phyloP scores from a whole-genome alignment of 2,113 vertebrate genomes.

The Panthera tigris region DNA sequence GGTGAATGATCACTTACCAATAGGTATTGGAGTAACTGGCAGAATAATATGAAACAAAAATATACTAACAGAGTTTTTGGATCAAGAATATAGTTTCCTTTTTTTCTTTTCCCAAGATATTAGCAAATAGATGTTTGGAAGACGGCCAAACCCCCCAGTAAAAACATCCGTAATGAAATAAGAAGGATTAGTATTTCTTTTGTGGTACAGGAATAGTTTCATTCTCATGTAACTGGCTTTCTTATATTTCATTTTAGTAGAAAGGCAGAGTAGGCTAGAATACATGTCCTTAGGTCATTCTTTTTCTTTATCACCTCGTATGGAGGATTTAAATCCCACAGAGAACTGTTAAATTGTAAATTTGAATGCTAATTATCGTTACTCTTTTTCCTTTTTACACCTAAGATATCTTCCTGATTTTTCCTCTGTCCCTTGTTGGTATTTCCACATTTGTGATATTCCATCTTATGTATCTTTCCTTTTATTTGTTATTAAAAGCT shows the following conservation, averaged over 20 bases:
- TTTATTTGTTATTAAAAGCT: conserved; percentile 18
- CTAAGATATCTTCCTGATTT: neutral
- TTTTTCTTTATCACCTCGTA: neutral
- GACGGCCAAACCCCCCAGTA: neutral
- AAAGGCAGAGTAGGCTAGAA: neutral
- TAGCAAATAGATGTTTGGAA: neutral
- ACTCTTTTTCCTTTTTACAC: neutral
- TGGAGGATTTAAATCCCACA: neutral
- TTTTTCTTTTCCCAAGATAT: neutral
- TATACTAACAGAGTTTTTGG: conserved; percentile 13
- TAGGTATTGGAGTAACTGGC: conserved; percentile 43
- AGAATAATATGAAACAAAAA: conserved; percentile 61
- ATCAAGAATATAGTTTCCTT: neutral
- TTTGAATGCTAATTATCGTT: neutral
- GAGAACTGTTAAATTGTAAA: neutral
- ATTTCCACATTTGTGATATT: neutral
- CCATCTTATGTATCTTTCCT: neutral
- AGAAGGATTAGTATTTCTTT: neutral
- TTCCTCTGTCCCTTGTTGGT: neutral
- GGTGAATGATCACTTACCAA: conserved; percentile 60
- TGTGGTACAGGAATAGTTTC: neutral
- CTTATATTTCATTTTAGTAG: neutral
- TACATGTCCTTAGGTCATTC: neutral
- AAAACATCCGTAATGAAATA: neutral
- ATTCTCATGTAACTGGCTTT: neutral